Conservation (phyloP, 1,140 invertebrate species). For the Tigriopus japonicus region DNA sequence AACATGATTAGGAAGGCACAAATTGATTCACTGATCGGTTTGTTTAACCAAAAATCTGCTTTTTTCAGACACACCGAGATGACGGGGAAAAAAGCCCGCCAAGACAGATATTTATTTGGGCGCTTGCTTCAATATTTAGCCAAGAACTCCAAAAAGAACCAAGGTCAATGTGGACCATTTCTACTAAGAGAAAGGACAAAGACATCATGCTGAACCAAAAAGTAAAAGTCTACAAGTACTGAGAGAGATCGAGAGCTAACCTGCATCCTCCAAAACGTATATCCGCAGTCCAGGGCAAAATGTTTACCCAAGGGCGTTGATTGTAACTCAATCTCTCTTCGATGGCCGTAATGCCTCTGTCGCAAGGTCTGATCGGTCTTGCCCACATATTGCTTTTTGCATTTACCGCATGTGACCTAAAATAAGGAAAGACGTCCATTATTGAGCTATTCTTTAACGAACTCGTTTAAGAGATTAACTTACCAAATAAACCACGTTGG, state of each 20-base stretch:
- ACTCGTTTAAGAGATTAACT: neutral
- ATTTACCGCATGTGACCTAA: conserved; percentile 5
- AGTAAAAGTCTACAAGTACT: neutral
- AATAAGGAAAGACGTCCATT: neutral
- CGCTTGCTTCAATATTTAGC: no score
- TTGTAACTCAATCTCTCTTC: conserved; percentile 7
- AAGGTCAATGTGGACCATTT: no score
- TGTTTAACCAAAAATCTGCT: no score
- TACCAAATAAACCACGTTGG: conserved; percentile 8
- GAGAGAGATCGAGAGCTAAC: neutral
- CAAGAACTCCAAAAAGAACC: no score
- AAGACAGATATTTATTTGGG: no score
- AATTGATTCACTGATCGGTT: no score
- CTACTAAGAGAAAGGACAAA: no score
- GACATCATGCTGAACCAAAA: no score
- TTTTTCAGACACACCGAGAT: no score
- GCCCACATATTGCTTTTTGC: conserved; percentile 9
- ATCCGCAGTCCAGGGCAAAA: conserved; percentile 5
- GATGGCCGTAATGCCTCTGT: conserved; percentile 7
- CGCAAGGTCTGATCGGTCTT: conserved; percentile 3
- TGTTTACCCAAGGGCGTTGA: conserved; percentile 3
- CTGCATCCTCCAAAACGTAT: neutral
- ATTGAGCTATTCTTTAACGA: no score
- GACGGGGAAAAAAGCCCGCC: no score
- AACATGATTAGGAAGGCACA: no score